These are phyloP conservation scores for Scolopax rusticola DNA, from an alignment of 2,797 vertebrate genomes.

Conservation along the genomic window DNA sequence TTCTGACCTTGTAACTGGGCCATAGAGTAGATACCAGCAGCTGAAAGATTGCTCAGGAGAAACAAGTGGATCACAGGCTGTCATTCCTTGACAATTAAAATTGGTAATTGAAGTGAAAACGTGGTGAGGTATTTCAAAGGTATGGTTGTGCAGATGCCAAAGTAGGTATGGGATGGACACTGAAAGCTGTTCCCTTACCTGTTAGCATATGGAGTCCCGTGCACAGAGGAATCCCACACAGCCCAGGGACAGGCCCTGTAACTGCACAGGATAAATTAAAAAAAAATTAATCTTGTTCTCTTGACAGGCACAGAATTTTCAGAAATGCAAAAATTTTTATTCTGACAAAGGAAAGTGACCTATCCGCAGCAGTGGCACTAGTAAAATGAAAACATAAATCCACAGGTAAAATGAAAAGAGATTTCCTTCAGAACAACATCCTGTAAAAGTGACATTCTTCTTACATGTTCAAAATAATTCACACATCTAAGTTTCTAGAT, in stretches of 20 bases:
- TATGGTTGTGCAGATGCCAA: background rate
- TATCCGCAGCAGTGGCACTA: background rate
- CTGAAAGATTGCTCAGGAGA: background rate
- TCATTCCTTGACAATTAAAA: background rate
- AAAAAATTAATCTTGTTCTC: background rate
- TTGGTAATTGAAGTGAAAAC: background rate
- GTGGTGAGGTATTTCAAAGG: background rate
- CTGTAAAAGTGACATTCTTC: background rate
- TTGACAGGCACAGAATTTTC: background rate
- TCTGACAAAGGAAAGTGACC: background rate
- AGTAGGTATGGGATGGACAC: background rate
- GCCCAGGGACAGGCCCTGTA: background rate
- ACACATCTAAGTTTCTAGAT: background rate
- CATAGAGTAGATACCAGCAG: background rate
- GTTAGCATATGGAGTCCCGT: fast-evolving
- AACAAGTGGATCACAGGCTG: background rate
- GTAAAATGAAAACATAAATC: background rate
- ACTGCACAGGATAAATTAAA: background rate
- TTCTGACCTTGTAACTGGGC: background rate
- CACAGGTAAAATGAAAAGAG: background rate
- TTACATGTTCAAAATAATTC: background rate
- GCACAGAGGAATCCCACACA: fast-evolving
- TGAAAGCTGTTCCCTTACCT: background rate
- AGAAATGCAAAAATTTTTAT: background rate
- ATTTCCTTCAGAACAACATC: background rate